These are phyloP conservation scores for Hirtodrosophila histrioides DNA, from an alignment of 2,888 invertebrate genomes.

Conservation along the genomic window DNA sequence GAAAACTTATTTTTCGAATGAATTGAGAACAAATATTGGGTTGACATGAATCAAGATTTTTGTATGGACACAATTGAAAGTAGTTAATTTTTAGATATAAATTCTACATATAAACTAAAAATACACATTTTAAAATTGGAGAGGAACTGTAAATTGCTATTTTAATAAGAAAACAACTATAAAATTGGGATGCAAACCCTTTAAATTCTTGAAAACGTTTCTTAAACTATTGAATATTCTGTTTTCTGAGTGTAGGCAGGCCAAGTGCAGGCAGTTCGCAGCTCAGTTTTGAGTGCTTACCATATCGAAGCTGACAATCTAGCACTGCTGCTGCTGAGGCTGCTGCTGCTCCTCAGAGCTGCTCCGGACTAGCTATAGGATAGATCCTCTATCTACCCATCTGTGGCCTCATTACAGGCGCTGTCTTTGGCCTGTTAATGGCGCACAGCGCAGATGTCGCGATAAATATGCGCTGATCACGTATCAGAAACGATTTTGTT, in stretches of 20 bases:
- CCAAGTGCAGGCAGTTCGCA: constrained; percentile 38
- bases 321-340: constrained; percentile 15
- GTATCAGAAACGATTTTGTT: constrained; percentile 62
- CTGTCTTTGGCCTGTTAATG: constrained; percentile 51
- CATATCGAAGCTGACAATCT: constrained; percentile 66
- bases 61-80: no score
- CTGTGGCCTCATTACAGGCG: constrained; percentile 74
- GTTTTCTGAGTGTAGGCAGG: constrained; percentile 28
- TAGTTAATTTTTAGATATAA: no score
- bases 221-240: no score
- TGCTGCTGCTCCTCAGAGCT: not conserved
- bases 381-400: constrained; percentile 68
- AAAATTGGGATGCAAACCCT: no score
- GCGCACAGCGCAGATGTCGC: constrained; percentile 62
- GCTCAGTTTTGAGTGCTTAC: constrained; percentile 74
- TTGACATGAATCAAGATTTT: no score
- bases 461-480: constrained; percentile 79
- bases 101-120: no score
- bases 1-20: no score
- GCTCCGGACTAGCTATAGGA: constrained; percentile 1
- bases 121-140: no score
- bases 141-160: no score
- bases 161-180: no score
- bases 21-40: no score
- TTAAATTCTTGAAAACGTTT: no score